These are phyloP conservation scores for Hucho hucho DNA, from an alignment of 2,113 vertebrate species.

Conservation along the genomic window DNA sequence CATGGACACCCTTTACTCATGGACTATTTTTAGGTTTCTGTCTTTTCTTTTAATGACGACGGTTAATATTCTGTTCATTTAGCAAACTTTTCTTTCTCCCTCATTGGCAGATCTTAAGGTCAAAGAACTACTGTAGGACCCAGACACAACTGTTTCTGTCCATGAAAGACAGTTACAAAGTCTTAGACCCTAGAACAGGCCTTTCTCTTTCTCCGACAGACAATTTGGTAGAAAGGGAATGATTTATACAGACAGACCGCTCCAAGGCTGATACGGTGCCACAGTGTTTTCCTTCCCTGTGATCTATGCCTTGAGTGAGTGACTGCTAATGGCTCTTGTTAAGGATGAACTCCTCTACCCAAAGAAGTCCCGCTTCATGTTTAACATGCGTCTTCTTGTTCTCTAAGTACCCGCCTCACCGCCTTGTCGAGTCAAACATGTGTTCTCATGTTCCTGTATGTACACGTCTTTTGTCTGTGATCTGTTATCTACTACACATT, in stretches of 20 bases:
- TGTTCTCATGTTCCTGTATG: conserved; percentile 61
- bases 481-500: conserved; percentile 51
- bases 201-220: background rate
- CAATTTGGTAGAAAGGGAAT: background rate
- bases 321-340: conserved; percentile 62
- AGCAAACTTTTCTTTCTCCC: background rate
- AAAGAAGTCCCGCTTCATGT: conserved; percentile 43
- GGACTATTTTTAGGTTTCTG: background rate
- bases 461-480: conserved; percentile 52
- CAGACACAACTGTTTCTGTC: no score
- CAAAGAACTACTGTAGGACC: no score
- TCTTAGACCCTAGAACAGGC: no score
- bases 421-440: conserved; percentile 47
- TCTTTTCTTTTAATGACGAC: background rate
- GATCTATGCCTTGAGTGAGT: conserved; percentile 51
- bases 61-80: background rate
- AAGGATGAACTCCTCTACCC: conserved; percentile 42
- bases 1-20: no score
- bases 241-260: background rate
- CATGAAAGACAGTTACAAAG: no score
- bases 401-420: background rate
- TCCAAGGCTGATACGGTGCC: background rate
- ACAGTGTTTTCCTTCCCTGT: conserved; percentile 35
- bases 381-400: conserved; percentile 60
- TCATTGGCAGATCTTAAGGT: no score